Conservation (phyloP, 1,140 invertebrate species). For the Teleogryllus occipitalis region DNA sequence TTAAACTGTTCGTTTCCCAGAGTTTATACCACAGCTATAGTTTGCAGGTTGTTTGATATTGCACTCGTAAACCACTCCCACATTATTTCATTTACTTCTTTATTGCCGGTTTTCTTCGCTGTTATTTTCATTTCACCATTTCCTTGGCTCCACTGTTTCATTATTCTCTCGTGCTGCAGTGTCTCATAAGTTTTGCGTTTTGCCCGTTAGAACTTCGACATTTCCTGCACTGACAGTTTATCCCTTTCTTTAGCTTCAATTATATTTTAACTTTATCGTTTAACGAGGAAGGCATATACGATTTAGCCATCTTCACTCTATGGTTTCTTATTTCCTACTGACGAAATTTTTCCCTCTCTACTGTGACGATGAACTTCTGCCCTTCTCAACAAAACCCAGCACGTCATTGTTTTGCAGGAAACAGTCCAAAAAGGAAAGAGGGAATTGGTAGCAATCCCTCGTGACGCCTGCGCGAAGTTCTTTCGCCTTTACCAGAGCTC, state of each 20-base stretch:
- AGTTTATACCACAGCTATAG: not conserved
- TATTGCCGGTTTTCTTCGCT: not conserved
- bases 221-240: not conserved
- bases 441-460: no score
- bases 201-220: not conserved
- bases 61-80: constrained; percentile 3
- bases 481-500: no score
- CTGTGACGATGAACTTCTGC: no score
- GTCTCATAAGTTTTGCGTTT: not conserved
- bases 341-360: no score
- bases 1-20: not conserved
- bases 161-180: not conserved
- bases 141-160: not conserved
- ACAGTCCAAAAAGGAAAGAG: no score
- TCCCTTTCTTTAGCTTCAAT: constrained; percentile 1
- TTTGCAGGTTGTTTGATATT: not conserved
- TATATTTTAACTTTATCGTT: not conserved
- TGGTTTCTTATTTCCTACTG: no score
- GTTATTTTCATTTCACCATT: not conserved
- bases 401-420: no score
- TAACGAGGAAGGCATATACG: no score
- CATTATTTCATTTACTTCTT: not conserved
- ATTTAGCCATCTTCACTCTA: no score
- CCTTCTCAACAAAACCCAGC: no score
- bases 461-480: no score